phyloP scores from a whole-genome alignment of 2,888 invertebrate species.

The Himalopsyche japonica region DNA sequence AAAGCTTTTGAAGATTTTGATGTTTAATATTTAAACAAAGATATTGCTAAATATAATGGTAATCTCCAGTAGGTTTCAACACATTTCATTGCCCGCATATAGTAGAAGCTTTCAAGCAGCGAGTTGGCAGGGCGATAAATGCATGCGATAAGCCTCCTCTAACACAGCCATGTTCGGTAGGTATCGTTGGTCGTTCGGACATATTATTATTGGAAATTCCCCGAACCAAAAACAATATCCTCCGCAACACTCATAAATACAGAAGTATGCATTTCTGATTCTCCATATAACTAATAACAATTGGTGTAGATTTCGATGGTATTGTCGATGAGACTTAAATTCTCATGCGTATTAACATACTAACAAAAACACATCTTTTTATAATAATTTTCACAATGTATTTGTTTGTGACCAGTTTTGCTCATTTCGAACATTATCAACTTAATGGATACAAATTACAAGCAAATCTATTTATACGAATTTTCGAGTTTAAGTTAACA shows the following conservation, averaged over 20 bases:
- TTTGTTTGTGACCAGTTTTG: no score
- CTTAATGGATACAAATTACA: no score
- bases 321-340: no score
- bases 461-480: no score
- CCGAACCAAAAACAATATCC: slow-evolving; percentile 23
- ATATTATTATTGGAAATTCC: slow-evolving; percentile 24
- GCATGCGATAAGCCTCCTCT: background rate
- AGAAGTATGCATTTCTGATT: background rate
- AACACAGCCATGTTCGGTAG: background rate
- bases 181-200: slow-evolving; percentile 10
- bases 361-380: no score
- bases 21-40: no score
- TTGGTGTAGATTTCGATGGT: background rate
- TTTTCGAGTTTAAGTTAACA: no score
- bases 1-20: no score
- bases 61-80: background rate
- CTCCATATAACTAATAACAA: background rate
- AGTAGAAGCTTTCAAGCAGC: background rate
- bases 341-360: no score
- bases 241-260: slow-evolving; percentile 15
- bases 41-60: no score
- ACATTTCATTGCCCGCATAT: background rate
- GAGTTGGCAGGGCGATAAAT: background rate
- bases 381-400: no score
- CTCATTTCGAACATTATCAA: no score